These are phyloP conservation scores for Campoplex nolae DNA, from an alignment of 2,888 invertebrate genomes.

Conservation along the genomic window DNA sequence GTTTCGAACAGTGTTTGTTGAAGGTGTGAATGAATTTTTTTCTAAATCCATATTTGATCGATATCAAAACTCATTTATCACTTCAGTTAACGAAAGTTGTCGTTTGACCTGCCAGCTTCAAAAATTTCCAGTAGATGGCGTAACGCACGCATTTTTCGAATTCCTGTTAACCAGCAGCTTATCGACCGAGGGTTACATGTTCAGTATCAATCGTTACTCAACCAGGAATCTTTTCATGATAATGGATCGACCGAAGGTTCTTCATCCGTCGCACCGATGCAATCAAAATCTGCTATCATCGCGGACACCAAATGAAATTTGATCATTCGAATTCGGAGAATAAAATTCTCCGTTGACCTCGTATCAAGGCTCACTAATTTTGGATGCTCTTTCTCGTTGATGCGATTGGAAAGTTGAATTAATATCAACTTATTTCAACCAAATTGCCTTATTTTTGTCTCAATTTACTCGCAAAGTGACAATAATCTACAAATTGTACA, in stretches of 20 bases:
- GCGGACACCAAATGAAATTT: neutral
- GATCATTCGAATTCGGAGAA: neutral
- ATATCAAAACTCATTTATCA: neutral
- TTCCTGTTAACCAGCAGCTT: neutral
- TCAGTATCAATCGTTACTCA: neutral
- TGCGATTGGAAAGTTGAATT: neutral
- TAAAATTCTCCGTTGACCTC: neutral
- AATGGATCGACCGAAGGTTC: constrained; percentile 32
- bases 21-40: neutral
- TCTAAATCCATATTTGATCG: neutral
- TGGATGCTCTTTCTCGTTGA: neutral
- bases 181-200: neutral
- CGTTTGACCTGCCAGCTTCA: neutral
- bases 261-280: constrained; percentile 8
- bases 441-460: neutral
- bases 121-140: neutral
- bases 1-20: too few species aligned
- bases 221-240: neutral
- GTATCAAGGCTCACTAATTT: neutral
- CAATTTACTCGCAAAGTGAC: neutral
- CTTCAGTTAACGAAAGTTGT: neutral
- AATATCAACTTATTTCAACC: neutral
- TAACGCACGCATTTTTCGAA: neutral
- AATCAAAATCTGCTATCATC: neutral
- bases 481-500: neutral